Conservation (phyloP, 2,888 invertebrate genomes). For the Chironomus riparius region DNA sequence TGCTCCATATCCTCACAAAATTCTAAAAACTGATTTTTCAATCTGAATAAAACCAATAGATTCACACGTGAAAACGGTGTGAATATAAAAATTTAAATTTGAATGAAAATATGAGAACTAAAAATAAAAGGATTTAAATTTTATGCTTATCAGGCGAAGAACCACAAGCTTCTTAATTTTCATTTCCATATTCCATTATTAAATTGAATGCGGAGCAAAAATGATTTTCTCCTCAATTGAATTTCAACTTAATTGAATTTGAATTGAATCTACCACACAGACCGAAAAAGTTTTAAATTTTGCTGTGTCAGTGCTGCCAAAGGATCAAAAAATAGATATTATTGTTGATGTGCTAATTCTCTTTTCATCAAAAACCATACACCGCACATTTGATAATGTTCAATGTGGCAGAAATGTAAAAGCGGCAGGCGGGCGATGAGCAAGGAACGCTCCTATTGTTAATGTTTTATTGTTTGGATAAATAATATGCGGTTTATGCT, state of each 20-base stretch:
- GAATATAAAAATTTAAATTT: background rate
- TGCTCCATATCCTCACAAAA: too few relatives aligned
- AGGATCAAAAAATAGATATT: constrained; percentile 12
- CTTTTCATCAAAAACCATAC: background rate
- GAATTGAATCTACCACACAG: constrained; percentile 6
- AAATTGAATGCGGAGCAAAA: background rate
- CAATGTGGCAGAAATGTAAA: constrained; percentile 4
- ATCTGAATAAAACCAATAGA: too few relatives aligned
- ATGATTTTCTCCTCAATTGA: background rate
- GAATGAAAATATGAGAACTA: background rate
- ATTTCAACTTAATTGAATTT: constrained; percentile 9
- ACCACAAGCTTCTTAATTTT: background rate
- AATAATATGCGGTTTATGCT: constrained; percentile 27
- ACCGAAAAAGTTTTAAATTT: background rate
- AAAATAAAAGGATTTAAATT: background rate
- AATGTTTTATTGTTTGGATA: constrained; percentile 23
- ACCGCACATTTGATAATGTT: background rate
- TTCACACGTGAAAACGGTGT: too few relatives aligned
- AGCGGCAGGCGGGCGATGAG: constrained; percentile 18
- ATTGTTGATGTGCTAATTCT: constrained; percentile 26
- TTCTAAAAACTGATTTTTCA: too few relatives aligned
- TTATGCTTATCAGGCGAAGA: background rate
- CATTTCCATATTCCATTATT: background rate
- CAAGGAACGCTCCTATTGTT: constrained; percentile 17
- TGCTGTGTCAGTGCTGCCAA: background rate